phyloP scores from a whole-genome alignment of 2,113 vertebrate species.

The Cichladusa arquata region DNA sequence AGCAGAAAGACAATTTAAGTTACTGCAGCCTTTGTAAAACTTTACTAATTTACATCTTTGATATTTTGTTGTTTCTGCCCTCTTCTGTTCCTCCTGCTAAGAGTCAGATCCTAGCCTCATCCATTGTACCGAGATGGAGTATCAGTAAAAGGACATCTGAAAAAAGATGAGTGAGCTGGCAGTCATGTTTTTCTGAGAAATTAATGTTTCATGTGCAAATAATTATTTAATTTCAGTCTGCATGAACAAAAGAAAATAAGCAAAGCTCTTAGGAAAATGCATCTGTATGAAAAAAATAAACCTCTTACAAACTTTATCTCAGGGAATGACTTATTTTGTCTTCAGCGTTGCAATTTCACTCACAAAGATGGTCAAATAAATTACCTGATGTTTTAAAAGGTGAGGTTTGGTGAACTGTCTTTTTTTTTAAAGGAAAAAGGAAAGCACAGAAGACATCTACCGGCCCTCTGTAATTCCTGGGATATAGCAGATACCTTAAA shows the following conservation, averaged over 20 bases:
- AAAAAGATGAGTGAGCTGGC: not conserved
- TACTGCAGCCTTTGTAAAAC: not conserved
- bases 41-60: not conserved
- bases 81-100: not conserved
- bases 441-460: not conserved
- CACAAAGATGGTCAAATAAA: not conserved
- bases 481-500: not conserved
- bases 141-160: not conserved
- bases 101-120: not conserved
- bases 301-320: not conserved
- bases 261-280: not conserved
- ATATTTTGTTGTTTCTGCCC: not conserved
- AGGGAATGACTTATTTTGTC: not conserved
- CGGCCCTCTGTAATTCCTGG: not conserved
- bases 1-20: not conserved
- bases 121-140: not conserved
- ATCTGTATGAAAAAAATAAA: not conserved
- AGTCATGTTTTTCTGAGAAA: not conserved
- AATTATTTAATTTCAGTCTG: not conserved
- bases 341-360: not conserved
- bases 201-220: not conserved
- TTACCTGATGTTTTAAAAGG: not conserved
- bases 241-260: not conserved
- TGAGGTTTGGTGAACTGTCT: not conserved
- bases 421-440: not conserved